phyloP scores from a whole-genome alignment of 2,113 vertebrate genomes.

The Sardina pilchardus region DNA sequence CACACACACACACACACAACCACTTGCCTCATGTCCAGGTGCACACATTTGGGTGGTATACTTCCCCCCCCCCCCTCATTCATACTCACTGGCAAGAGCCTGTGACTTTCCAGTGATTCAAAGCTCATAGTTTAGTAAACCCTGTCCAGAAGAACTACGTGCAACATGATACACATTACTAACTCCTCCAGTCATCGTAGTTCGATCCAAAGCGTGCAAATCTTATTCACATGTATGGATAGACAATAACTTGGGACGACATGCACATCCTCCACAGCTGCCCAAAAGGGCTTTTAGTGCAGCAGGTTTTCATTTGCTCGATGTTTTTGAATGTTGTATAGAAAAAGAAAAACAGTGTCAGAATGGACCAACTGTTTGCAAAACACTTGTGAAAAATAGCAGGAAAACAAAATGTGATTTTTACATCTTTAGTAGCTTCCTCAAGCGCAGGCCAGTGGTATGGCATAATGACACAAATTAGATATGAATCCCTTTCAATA shows the following conservation, averaged over 20 bases:
- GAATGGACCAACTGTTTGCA: background rate
- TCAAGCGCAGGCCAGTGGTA: background rate
- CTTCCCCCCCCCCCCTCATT: slow-evolving; percentile 27
- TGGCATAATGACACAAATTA: background rate
- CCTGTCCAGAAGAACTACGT: slow-evolving; percentile 52
- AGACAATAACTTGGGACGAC: slow-evolving; percentile 49
- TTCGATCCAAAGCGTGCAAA: slow-evolving; percentile 46
- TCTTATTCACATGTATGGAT: slow-evolving; percentile 50
- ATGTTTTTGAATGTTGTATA: background rate
- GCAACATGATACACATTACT: slow-evolving; percentile 57
- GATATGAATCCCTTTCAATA: background rate
- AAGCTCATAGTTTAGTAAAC: slow-evolving; percentile 44
- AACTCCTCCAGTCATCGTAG: slow-evolving; percentile 38
- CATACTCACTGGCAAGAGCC: slow-evolving; percentile 42
- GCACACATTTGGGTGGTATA: slow-evolving; percentile 30
- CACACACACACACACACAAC: background rate
- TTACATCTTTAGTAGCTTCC: background rate
- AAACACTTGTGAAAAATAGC: background rate
- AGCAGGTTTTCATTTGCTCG: slow-evolving; percentile 10
- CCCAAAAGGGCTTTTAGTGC: slow-evolving; percentile 18
- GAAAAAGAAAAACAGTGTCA: slow-evolving; percentile 1
- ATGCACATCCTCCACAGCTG: slow-evolving; percentile 58
- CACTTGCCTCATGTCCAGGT: slow-evolving; percentile 35
- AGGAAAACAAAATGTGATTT: background rate
- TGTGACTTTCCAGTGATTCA: slow-evolving; percentile 37